Evolutionary conservation across 2,888 invertebrate genomes (phyloP), one percentile per base, ranked within the genome.

Genomic region (Tenthredo amoena): DNA sequence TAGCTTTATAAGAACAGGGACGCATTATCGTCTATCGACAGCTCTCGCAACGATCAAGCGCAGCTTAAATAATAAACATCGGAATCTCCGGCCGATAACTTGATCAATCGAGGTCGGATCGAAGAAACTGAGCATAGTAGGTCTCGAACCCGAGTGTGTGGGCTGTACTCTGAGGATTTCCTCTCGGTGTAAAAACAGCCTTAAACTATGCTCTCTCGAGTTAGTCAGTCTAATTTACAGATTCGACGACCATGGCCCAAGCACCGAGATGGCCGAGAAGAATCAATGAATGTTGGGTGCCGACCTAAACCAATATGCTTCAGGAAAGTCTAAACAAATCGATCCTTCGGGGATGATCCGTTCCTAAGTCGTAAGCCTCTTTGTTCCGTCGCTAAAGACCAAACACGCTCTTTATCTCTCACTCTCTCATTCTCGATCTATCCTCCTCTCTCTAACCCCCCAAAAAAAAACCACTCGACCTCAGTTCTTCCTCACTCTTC

Each of bases 341-440:
- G 79, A 85, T 82, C 84, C 62, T 68, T 40, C 76, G 50, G 76
- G 85, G 85, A 85, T 86, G 77, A 85, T 86, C 85, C 62, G 83
- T 58, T 79, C 74, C 83, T 74, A 71, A 76, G 71, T 83, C 62
- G 83, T 85, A 50, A 74, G 79, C 85, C 84, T 86, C 90, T 91
- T 90, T 89, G 89, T 90, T 89, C 89, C 88, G 88, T 89, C 87
- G 89, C 88, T 88, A 87, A 88, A 88, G 89, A 87, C 88, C 88
- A 89, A 91, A 90, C 88, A 89, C 88, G 68, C 85, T 90, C 89
- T 90, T 90, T 89, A 88, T 87, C 87, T 86, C 86, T 83, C 71
- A 77, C 87, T 87, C 86, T 85, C 79, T 47, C 58, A 84, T 82
- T 84, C 82, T 85, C 87, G 86, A 86, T 82, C 86, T 81, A 85